phyloP scores from a whole-genome alignment of 2,888 invertebrate genomes.

The Patella caerulea region DNA sequence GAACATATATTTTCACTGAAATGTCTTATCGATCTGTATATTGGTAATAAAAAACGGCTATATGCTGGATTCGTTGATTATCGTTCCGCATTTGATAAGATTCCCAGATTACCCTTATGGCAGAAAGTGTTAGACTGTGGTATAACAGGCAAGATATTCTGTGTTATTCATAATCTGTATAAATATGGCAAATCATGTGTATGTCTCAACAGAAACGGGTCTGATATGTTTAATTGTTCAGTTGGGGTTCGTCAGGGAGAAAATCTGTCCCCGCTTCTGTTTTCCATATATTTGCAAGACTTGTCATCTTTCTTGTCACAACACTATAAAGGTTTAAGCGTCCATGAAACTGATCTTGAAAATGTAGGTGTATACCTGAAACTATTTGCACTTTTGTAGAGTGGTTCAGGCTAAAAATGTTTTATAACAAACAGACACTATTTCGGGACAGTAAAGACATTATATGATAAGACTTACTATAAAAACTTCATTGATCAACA shows the following conservation, averaged over 20 bases:
- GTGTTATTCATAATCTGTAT: neutral
- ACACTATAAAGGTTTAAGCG: neutral
- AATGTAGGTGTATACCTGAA: neutral
- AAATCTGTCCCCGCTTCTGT: neutral
- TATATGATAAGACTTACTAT: no score
- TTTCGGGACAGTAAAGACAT: no score
- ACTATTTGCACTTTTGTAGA: conserved; percentile 20
- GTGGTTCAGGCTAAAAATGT: no score
- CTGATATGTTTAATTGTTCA: neutral
- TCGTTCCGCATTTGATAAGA: neutral
- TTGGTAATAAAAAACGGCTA: neutral
- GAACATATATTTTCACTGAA: conserved; percentile 16
- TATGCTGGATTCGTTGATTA: neutral
- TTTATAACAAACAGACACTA: no score
- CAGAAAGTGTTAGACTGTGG: neutral
- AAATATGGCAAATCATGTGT: neutral
- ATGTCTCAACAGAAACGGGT: neutral
- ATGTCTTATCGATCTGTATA: neutral
- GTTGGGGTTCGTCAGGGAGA: conserved; percentile 1
- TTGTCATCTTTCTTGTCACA: neutral
- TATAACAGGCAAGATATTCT: neutral
- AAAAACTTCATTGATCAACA: no score
- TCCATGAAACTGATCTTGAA: neutral
- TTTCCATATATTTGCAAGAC: neutral
- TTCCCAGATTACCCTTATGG: no score